phyloP scores from a whole-genome alignment of 2,797 vertebrate genomes.

The Periparus ater region DNA sequence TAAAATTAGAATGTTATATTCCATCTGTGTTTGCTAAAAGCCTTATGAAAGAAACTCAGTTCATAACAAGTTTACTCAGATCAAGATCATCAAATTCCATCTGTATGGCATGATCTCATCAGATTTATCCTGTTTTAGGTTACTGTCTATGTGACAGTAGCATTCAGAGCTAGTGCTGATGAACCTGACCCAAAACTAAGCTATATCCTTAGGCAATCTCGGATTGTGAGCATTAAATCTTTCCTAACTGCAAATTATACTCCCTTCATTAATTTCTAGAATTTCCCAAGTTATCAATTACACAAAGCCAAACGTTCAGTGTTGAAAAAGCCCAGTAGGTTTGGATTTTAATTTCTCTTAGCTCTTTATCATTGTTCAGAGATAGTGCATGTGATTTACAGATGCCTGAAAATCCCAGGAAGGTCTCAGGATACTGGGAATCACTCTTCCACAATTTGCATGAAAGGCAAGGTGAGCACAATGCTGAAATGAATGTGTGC shows the following conservation, averaged over 20 bases:
- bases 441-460: not conserved
- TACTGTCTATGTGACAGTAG: not conserved
- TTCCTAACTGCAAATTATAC: slow-evolving; percentile 21
- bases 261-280: slow-evolving; percentile 51
- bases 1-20: not conserved
- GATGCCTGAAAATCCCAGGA: not conserved
- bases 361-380: slow-evolving; percentile 9
- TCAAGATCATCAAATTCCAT: not conserved
- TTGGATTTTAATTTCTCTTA: slow-evolving; percentile 51
- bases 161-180: not conserved
- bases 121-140: not conserved
- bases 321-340: slow-evolving; percentile 27
- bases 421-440: not conserved
- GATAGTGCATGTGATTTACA: not conserved
- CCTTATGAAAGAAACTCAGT: not conserved
- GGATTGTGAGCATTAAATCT: not conserved
- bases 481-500: not conserved
- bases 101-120: not conserved
- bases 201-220: slow-evolving; percentile 24
- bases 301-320: not conserved
- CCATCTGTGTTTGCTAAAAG: not conserved
- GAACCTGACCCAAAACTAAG: not conserved
- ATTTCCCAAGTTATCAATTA: slow-evolving; percentile 46
- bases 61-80: not conserved
- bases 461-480: slow-evolving; percentile 1